Base-by-base conservation (phyloP, 2,888 invertebrate species). In the Himalopsyche anomala region DNA sequence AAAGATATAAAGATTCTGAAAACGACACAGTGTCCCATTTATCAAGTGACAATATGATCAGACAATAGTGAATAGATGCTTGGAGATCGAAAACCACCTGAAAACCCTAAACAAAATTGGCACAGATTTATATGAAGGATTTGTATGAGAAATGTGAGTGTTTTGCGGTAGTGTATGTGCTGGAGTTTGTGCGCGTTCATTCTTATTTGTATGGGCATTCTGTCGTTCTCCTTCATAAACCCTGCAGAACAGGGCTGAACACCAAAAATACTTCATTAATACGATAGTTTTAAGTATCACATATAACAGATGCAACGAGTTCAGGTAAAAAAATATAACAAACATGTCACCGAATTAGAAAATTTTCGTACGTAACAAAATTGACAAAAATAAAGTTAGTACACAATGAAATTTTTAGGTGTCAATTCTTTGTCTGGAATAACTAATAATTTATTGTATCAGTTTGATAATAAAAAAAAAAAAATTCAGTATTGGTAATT, bases 31-130 rank as follows among this genome's bases (percentile, higher is more conserved):
- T 36, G 15, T 1, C 74, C 74, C 74, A 74, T 74, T 74, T 74
- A 74, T 74, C 74, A 74, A n/a, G 36, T 74, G 38, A 74, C 74
- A 74, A 74, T 74, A 74, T 74, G 38, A 74, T 74, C 74, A 74
- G 36, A 74, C 74, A 74, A 74, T 74, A 74, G 74, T 74, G 74
- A 74, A 74, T 74, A 15, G n/a, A 62, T 28, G n/a, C 19, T 11
- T 28, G 74, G 15, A 51, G 36, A 74, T 74, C 74, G 74, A 74
- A 74, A 74, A 74, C 74, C 74, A 74, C 74, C 74, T 74, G 74
- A 74, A 74, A 36, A 36, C 15, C 74, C 36, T 36, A 74, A 74
- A 74, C 74, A 74, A 74, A 74, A 38, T 38, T 36, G 36, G 74
- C 28, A 38, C 74, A 74, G 74, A 74, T 74, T 74, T 74, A 74